phyloP scores from a whole-genome alignment of 2,888 invertebrate species.

The Chydorus sphaericus region DNA sequence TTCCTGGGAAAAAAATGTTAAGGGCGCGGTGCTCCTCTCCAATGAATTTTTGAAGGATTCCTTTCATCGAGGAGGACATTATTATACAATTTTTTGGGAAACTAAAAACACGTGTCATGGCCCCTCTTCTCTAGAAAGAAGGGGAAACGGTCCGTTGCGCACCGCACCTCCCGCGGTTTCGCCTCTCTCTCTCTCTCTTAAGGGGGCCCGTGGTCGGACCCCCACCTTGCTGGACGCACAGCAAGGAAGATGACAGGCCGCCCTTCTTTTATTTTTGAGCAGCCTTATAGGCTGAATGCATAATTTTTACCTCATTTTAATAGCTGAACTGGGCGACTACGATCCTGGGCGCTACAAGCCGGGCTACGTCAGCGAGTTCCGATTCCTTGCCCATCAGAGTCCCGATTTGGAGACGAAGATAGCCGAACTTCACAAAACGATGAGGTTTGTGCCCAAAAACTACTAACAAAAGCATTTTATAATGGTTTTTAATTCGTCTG shows the following conservation, averaged over 20 bases:
- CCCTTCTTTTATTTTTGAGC: too few species aligned
- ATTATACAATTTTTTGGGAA: too few species aligned
- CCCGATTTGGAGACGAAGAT: conserved; percentile 76
- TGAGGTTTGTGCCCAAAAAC: conserved; percentile 42
- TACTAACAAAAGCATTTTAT: neutral
- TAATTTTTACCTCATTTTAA: conserved; percentile 23
- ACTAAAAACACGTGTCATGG: too few species aligned
- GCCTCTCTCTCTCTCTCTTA: neutral
- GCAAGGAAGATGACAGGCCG: too few species aligned
- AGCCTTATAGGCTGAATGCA: conserved; percentile 11
- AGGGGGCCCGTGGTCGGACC: neutral
- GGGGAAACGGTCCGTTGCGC: too few species aligned
- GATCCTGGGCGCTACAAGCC: conserved; percentile 71
- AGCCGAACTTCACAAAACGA: conserved; percentile 71
- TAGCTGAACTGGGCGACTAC: conserved; percentile 91
- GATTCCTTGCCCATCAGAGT: conserved; percentile 81
- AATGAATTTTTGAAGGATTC: neutral
- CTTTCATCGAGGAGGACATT: too few species aligned
- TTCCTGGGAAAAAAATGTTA: too few species aligned
- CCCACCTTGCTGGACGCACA: neutral
- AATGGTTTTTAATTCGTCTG: conserved; percentile 21
- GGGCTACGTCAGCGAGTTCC: conserved; percentile 89
- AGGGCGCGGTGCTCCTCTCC: too few species aligned
- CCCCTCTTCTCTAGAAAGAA: too few species aligned
- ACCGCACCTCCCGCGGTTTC: too few species aligned